Conservation (phyloP, 2,888 invertebrate genomes). For the Amblyteles armatorius region DNA sequence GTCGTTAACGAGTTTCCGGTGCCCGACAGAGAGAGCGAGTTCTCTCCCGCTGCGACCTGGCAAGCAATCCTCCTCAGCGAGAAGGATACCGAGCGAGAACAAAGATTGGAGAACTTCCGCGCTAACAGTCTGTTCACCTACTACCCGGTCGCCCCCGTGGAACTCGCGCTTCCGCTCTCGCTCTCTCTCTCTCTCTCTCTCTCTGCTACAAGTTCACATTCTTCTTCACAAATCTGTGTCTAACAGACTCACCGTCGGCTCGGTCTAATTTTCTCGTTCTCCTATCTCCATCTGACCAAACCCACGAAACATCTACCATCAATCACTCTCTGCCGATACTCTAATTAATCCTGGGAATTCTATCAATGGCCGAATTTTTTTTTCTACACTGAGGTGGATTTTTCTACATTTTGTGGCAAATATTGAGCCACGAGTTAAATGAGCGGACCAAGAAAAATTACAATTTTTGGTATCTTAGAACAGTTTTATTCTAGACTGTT, state of each 20-base stretch:
- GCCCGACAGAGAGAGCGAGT: conserved; percentile 25
- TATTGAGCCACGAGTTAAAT: background rate
- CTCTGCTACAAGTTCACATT: conserved; percentile 13
- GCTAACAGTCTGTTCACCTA: conserved; percentile 11
- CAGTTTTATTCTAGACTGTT: no score
- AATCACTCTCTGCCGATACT: conserved; percentile 1
- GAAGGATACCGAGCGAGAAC: conserved; percentile 49
- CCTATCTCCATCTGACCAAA: conserved; percentile 23
- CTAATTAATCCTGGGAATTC: background rate
- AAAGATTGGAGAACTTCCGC: conserved; percentile 63
- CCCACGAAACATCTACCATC: background rate
- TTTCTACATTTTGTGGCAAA: background rate
- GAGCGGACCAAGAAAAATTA: background rate
- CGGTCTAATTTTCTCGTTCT: conserved; percentile 46
- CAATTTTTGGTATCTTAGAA: background rate
- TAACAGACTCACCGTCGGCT: conserved; percentile 13
- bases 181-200: background rate
- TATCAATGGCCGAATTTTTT: background rate
- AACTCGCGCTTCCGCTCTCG: background rate
- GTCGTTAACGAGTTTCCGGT: conserved; percentile 66
- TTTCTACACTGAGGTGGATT: background rate
- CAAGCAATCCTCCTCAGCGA: conserved; percentile 2
- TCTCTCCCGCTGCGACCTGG: conserved; percentile 1
- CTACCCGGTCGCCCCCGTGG: background rate
- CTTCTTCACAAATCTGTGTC: conserved; percentile 52